These are phyloP conservation scores for Heteromormyrus szaboi DNA, from an alignment of 2,797 vertebrate species.

Conservation along the genomic window DNA sequence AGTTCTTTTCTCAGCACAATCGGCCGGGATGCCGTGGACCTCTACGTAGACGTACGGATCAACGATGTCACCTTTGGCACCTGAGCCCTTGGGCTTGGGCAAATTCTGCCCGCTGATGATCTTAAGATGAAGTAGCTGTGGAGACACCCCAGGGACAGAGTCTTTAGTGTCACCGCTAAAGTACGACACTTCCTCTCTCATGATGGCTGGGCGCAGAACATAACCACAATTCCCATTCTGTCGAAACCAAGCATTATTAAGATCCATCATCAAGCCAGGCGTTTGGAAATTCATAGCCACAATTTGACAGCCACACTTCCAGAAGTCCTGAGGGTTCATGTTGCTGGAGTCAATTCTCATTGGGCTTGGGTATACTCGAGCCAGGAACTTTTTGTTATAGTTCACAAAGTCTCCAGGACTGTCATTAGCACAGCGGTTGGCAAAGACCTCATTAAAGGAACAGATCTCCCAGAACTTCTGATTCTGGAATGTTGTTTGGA, in stretches of 20 bases:
- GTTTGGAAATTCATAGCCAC: constrained; percentile 99
- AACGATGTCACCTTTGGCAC: constrained; percentile 93
- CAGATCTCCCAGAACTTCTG: constrained; percentile 98
- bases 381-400: constrained; percentile 94
- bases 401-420: constrained; percentile 95
- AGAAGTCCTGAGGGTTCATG: constrained; percentile 98
- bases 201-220: constrained; percentile 89
- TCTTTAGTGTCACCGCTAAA: constrained; percentile 98
- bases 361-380: constrained; percentile 87
- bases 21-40: constrained; percentile 94
- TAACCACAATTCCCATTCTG: constrained; percentile 96
- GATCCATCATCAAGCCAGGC: constrained; percentile 96
- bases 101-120: constrained; percentile 98
- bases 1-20: constrained; percentile 94
- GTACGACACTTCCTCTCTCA: constrained; percentile 96
- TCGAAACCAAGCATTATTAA: constrained; percentile 95
- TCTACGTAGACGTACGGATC: constrained; percentile 95
- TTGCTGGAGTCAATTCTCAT: constrained; percentile 98
- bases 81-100: constrained; percentile 95
- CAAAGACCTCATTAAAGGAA: constrained; percentile 94
- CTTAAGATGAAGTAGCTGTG: constrained; percentile 95
- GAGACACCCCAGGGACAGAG: constrained; percentile 92
- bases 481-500: constrained; percentile 82
- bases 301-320: constrained; percentile 98
- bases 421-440: constrained; percentile 83